Evolutionary conservation across 1,140 invertebrate genomes (phyloP).

Genomic region (Drosophila grimshawi): DNA sequence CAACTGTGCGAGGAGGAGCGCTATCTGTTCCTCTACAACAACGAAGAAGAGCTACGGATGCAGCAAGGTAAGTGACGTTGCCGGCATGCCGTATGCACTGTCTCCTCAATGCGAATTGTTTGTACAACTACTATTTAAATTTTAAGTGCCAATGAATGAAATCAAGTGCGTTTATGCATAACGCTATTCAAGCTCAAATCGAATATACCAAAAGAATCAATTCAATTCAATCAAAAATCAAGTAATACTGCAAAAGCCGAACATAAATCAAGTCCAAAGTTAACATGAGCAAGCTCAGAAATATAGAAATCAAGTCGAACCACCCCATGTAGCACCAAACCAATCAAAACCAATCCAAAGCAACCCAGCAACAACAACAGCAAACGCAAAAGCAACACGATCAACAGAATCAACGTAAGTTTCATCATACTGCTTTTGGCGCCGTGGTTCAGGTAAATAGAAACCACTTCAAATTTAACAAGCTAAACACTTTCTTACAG

Average conservation of each 20-base stretch:
- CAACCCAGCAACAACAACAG: not conserved
- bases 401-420: conserved; percentile 4
- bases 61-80: conserved; percentile 89
- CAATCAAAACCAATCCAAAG: conserved; percentile 20
- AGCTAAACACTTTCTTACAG: conserved; percentile 54
- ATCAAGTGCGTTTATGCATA: conserved; percentile 4
- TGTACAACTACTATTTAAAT: conserved; percentile 47
- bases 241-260: no score
- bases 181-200: conserved; percentile 1
- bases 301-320: conserved; percentile 20
- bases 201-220: conserved; percentile 11
- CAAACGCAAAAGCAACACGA: no score
- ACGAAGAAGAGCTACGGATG: conserved; percentile 93
- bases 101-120: conserved; percentile 43
- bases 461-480: conserved; percentile 37
- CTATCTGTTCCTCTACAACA: conserved; percentile 93
- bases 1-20: conserved; percentile 95
- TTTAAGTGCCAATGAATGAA: conserved; percentile 42
- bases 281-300: conserved; percentile 21
- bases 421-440: not conserved
- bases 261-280: conserved; percentile 22
- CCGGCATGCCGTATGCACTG: conserved; percentile 21
- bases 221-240: conserved; percentile 15
- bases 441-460: conserved; percentile 67
- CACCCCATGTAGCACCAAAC: conserved; percentile 9